phyloP scores from a whole-genome alignment of 2,797 vertebrate species.

The Hybognathus amarus region DNA sequence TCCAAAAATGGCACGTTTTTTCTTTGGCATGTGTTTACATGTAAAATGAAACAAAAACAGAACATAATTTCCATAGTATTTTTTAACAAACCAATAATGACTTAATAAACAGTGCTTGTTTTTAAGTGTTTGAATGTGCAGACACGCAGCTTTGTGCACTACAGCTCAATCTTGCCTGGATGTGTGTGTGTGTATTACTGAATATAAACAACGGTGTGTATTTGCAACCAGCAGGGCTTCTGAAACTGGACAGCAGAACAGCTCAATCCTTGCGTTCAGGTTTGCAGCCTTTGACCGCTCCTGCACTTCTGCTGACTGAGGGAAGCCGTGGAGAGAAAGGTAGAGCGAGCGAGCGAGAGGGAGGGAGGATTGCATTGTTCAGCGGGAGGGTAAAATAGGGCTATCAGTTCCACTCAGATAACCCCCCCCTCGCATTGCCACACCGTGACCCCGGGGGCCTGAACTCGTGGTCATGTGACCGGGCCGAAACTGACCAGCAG shows the following conservation, averaged over 20 bases:
- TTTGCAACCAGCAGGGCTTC: neutral
- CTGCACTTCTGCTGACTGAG: constrained; percentile 70
- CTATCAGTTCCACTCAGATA: constrained; percentile 94
- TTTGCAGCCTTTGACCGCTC: constrained; percentile 71
- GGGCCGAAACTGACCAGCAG: constrained; percentile 89
- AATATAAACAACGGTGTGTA: neutral
- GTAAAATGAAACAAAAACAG: neutral
- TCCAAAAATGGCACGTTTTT: too few relatives aligned
- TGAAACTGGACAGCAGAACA: constrained; percentile 53
- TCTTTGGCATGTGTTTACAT: too few relatives aligned
- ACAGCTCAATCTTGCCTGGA: neutral
- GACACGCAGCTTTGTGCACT: neutral
- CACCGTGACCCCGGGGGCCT: constrained; percentile 90
- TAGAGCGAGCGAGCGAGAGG: constrained; percentile 50
- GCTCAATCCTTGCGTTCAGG: constrained; percentile 71
- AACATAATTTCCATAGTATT: neutral
- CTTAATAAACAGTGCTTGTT: neutral
- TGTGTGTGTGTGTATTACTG: neutral
- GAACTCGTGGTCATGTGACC: constrained; percentile 94
- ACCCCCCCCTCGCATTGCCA: constrained; percentile 82
- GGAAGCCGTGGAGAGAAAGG: constrained; percentile 59
- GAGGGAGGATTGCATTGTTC: constrained; percentile 77
- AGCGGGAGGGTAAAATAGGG: constrained; percentile 80
- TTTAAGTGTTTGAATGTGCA: neutral
- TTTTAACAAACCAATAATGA: neutral